Evolutionary conservation across 1,140 invertebrate species (phyloP).

Genomic region (Brachystomella parvula): DNA sequence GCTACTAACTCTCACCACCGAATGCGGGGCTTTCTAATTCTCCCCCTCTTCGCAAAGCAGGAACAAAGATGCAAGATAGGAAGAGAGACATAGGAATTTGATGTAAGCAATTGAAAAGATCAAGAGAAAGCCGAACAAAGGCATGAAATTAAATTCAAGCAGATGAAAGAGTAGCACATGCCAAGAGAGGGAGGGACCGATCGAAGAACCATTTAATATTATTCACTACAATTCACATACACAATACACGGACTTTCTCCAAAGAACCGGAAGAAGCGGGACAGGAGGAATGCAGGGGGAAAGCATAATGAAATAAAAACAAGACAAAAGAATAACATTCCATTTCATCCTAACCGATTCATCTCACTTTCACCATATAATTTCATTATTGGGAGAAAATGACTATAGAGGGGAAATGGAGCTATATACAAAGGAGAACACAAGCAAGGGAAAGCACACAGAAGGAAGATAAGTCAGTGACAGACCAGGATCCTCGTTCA

Average conservation of each 20-base stretch:
- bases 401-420: background rate
- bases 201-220: no score
- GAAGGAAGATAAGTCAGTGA: slow-evolving; percentile 1
- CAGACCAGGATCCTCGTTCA: background rate
- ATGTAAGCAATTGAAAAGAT: no score
- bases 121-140: no score
- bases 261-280: no score
- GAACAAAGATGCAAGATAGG: background rate
- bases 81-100: slow-evolving; percentile 7
- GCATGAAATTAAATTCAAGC: slow-evolving; percentile 15
- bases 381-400: background rate
- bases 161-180: slow-evolving; percentile 8
- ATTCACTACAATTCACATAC: no score
- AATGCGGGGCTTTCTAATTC: background rate
- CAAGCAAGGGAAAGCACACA: background rate
- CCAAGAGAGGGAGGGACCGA: no score
- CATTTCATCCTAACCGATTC: background rate
- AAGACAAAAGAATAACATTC: slow-evolving; percentile 5
- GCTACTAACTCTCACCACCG: background rate
- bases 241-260: no score
- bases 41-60: background rate
- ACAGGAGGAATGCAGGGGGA: background rate
- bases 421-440: background rate
- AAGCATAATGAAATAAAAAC: background rate
- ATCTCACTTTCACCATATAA: slow-evolving; percentile 7